Conservation (phyloP, 2,888 invertebrate genomes). For the Pseudolycoriella hygida region DNA sequence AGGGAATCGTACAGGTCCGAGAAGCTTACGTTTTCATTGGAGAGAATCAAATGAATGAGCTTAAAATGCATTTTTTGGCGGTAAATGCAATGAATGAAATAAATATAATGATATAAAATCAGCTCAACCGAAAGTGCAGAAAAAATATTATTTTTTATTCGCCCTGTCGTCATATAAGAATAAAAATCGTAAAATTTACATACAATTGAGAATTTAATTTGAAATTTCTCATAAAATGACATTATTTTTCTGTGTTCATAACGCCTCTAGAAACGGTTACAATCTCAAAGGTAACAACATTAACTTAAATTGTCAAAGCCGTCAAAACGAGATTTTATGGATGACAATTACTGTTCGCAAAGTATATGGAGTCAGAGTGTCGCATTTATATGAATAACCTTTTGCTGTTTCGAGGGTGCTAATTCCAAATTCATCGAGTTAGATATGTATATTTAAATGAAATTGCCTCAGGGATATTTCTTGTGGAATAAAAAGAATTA, state of each 20-base stretch:
- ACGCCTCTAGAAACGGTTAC: not conserved
- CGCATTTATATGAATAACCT: not conserved
- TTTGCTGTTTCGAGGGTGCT: not conserved
- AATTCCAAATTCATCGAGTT: not conserved
- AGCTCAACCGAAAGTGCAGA: too few relatives aligned
- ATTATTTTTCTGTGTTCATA: slow-evolving; percentile 4
- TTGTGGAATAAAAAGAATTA: too few relatives aligned
- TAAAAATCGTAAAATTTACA: slow-evolving; percentile 3
- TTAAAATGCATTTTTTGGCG: too few relatives aligned
- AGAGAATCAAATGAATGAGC: too few relatives aligned
- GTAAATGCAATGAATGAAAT: too few relatives aligned
- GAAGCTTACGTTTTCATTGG: too few relatives aligned
- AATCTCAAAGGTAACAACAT: slow-evolving; percentile 1
- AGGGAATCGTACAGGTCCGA: too few relatives aligned
- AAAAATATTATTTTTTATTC: too few relatives aligned
- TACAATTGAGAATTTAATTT: slow-evolving; percentile 7
- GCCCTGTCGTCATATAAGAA: too few relatives aligned
- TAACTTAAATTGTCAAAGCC: slow-evolving; percentile 1
- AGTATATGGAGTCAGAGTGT: too few relatives aligned
- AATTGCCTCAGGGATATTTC: not conserved
- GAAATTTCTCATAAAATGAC: slow-evolving; percentile 6
- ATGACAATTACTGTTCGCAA: not conserved
- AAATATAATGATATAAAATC: too few relatives aligned
- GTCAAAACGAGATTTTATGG: slow-evolving; percentile 1
- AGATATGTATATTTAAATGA: slow-evolving; percentile 1